Conservation (phyloP, 2,113 vertebrate genomes). For the Polypterus bichir region DNA sequence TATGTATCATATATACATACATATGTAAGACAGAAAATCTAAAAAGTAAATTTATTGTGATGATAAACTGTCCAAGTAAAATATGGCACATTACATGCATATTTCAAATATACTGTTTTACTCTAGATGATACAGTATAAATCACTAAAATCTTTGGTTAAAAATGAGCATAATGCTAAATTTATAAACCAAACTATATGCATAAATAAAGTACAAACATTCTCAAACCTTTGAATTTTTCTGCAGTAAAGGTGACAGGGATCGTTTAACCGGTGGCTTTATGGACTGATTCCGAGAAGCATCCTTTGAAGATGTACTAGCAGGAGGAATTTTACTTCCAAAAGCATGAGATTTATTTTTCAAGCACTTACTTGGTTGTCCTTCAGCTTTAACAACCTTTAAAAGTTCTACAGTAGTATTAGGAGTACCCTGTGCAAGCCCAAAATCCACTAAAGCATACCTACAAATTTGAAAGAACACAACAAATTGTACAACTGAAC, state of each 20-base stretch:
- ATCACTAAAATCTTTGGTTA: no score
- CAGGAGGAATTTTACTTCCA: constrained; percentile 39
- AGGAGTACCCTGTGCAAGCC: constrained; percentile 84
- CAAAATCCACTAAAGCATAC: constrained; percentile 91
- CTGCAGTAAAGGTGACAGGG: constrained; percentile 41
- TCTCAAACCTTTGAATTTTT: constrained; percentile 63
- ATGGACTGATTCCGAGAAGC: constrained; percentile 35
- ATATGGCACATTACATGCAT: no score
- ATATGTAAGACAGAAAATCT: no score
- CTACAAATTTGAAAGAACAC: constrained; percentile 39
- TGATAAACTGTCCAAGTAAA: no score
- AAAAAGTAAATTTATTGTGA: no score
- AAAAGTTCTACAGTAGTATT: constrained; percentile 84
- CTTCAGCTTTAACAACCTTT: constrained; percentile 65
- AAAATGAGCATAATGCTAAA: no score
- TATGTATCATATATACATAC: no score
- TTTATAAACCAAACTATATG: no score
- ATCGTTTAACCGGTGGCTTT: constrained; percentile 56
- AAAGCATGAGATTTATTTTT: constrained; percentile 42
- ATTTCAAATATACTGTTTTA: no score
- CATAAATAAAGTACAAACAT: neutral
- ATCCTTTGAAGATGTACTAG: constrained; percentile 31
- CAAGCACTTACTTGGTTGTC: constrained; percentile 60
- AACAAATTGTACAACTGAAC: no score
- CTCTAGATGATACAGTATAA: no score